Evolutionary conservation across 2,888 invertebrate species (phyloP).

Genomic region (Xestia ashworthii): DNA sequence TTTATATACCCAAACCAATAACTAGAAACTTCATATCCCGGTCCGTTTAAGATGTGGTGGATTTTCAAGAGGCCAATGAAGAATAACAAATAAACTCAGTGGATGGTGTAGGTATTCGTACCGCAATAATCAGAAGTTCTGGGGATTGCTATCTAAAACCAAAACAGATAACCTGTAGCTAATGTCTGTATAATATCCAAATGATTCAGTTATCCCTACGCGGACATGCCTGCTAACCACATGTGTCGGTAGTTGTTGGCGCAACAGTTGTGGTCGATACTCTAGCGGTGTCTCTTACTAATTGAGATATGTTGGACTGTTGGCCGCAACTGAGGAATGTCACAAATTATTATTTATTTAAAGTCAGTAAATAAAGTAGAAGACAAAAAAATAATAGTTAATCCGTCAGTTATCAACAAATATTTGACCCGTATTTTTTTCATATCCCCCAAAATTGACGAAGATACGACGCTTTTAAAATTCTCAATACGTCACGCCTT

Average conservation of each 20-base stretch:
- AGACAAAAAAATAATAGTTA: too few species aligned
- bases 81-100: too few species aligned
- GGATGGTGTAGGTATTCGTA: too few species aligned
- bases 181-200: conserved; percentile 5
- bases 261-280: conserved; percentile 46
- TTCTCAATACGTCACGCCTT: too few species aligned
- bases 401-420: too few species aligned
- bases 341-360: too few species aligned
- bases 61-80: not conserved
- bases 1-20: not conserved
- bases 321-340: not conserved
- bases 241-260: conserved; percentile 21
- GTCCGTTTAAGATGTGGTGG: not conserved
- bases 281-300: conserved; percentile 38
- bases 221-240: conserved; percentile 44
- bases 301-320: conserved; percentile 24
- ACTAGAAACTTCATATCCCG: not conserved
- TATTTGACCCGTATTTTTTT: too few species aligned
- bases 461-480: too few species aligned
- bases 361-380: too few species aligned
- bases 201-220: conserved; percentile 28
- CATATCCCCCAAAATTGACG: too few species aligned
- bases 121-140: too few species aligned
- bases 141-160: not conserved
- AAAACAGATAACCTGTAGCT: too few species aligned